A percentile compares a stretch with the other conserved stretches of the same genome.
Evolutionary conservation across 2,113 vertebrate genomes (phyloP).

Genomic region (Colaptes auratus): DNA sequence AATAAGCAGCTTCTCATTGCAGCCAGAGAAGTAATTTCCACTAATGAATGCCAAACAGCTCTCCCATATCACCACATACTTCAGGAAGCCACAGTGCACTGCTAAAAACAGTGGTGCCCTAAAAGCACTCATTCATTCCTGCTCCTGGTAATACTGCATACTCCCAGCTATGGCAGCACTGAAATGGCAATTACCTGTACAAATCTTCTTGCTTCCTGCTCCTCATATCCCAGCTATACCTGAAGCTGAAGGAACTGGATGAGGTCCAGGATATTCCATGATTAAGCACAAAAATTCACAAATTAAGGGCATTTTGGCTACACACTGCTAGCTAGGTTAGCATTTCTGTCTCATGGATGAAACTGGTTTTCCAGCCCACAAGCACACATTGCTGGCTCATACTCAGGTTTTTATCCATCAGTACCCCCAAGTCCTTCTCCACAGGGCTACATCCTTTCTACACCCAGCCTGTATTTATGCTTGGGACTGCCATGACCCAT

Average conservation of each 20-base stretch:
- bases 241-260: neutral
- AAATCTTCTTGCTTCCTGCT: neutral
- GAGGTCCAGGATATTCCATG: neutral
- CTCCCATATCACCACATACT: rapidly evolving
- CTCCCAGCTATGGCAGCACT: neutral
- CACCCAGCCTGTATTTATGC: no score
- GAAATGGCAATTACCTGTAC: neutral
- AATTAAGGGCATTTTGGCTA: neutral
- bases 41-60: rapidly evolving
- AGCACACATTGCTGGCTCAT: no score
- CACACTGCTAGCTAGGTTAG: neutral
- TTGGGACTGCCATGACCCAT: no score
- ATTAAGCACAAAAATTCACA: neutral
- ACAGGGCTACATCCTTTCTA: no score
- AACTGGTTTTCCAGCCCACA: no score
- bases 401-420: no score
- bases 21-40: neutral
- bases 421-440: no score
- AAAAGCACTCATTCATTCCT: neutral
- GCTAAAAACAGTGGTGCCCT: neutral
- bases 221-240: neutral
- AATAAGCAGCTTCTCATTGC: neutral
- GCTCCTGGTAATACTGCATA: neutral
- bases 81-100: neutral
- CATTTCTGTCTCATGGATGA: neutral